Percentiles rank a stretch among this genome's conserved stretches.
Conservation (phyloP, 1,140 invertebrate species). For the Vanessa atalanta region DNA sequence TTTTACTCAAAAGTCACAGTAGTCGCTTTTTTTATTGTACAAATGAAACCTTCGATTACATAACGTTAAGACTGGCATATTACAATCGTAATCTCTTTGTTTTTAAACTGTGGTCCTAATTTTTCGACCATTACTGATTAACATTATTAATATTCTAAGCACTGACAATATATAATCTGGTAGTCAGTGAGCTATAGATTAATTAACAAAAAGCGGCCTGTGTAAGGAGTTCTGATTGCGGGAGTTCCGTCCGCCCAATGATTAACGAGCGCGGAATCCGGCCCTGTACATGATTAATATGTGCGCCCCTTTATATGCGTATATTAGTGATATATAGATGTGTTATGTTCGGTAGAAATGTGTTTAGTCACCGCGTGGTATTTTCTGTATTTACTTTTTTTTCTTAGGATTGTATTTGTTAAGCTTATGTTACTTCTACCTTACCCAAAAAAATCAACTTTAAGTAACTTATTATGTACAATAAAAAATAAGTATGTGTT, state of each 20-base stretch:
- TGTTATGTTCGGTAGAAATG: constrained; percentile 1
- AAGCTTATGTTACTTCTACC: too few relatives aligned
- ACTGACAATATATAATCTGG: constrained; percentile 28
- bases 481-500: too few relatives aligned
- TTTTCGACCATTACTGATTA: background rate
- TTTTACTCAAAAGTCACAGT: too few relatives aligned
- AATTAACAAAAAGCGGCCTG: constrained; percentile 63
- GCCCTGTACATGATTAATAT: constrained; percentile 63
- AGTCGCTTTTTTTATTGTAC: too few relatives aligned
- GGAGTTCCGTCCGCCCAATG: constrained; percentile 51
- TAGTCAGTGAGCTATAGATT: constrained; percentile 42
- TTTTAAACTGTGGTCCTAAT: too few relatives aligned
- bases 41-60: too few relatives aligned
- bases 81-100: too few relatives aligned
- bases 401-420: too few relatives aligned
- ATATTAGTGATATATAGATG: constrained; percentile 28
- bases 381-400: background rate
- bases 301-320: constrained; percentile 32
- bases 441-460: too few relatives aligned
- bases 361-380: background rate
- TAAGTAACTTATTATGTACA: too few relatives aligned
- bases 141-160: constrained; percentile 7
- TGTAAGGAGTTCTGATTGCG: constrained; percentile 53
- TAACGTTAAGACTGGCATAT: too few relatives aligned
- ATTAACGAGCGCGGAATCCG: constrained; percentile 58